Evolutionary conservation across 2,113 vertebrate species (phyloP), one percentile per base, ranked within the genome.

Genomic region (Ictalurus punctatus): DNA sequence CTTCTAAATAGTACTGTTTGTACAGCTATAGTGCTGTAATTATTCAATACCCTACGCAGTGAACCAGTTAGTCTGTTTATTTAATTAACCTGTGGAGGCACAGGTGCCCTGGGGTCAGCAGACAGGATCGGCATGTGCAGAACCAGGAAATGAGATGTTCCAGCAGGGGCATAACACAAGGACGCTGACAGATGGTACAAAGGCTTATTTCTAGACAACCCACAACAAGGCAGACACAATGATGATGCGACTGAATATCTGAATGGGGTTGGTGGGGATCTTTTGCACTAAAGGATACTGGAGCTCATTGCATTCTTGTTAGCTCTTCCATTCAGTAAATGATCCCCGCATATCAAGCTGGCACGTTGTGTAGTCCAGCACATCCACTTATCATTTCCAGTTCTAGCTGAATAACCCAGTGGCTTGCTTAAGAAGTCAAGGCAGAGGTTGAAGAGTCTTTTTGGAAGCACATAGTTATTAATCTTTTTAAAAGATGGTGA

Each of bases 51-150:
- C 63, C 65, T 86, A 56, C 56, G 16, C 78, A 56, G 87, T 65
- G 63, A 85, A 65, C 78, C 86, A 59, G 63, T 88, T 87, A 86
- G 90, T 92, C 89, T 89, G 94, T 94, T 94, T 16, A 2, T 95
- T 96, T 96, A 96, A 95, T 96, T 96, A 96, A 95, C 94, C 91
- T 94, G 93, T 95, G 93, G 93, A 88, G 94, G 94, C 95, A 96
- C 79, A 93, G 88, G 88, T n/a, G 93, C 58, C 91, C 86, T 87
- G 89, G 89, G 93, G 93, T 92, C 87, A 56, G 86, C 82, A 83
- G 87, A 71, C 92, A 92, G 59, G 61, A 67, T 83, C 93, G 90
- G 92, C 91, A 58, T 40, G 87, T 92, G 88, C 30, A 90, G 92
- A 93, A 89, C 79, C 91, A 90, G 92, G 89, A 93, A 95, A 93